Percentiles rank a stretch among this genome's conserved stretches.
phyloP scores from a whole-genome alignment of 2,888 invertebrate genomes.

The Charanyca ferruginea region DNA sequence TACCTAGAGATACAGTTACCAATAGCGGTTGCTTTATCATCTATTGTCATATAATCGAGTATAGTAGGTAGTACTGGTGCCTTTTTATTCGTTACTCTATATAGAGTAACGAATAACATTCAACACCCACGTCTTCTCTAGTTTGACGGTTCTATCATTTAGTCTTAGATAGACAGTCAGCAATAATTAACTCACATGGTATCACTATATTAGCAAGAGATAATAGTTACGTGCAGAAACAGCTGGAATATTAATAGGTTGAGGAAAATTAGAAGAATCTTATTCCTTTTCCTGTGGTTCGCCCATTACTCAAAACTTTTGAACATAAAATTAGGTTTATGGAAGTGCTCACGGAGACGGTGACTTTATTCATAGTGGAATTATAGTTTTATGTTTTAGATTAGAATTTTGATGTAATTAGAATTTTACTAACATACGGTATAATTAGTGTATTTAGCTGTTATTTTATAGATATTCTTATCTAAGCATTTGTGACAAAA shows the following conservation, averaged over 20 bases:
- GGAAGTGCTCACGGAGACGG: not conserved
- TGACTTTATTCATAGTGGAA: no score
- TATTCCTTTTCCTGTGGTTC: slow-evolving; percentile 17
- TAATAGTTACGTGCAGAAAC: slow-evolving; percentile 20
- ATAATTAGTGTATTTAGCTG: no score
- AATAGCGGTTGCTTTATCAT: slow-evolving; percentile 3
- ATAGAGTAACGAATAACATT: slow-evolving; percentile 37
- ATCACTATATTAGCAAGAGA: slow-evolving; percentile 14
- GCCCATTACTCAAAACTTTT: not conserved
- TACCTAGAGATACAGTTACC: not conserved
- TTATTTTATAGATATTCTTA: no score
- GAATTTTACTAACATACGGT: no score
- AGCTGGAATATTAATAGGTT: not conserved
- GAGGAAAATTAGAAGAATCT: slow-evolving; percentile 11
- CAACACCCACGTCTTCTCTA: slow-evolving; percentile 12
- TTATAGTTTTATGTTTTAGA: no score
- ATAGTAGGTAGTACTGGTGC: not conserved
- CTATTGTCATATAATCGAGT: not conserved
- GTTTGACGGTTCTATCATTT: slow-evolving; percentile 18
- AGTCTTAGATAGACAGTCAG: not conserved
- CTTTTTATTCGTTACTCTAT: no score
- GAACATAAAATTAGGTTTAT: not conserved
- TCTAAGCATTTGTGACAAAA: no score
- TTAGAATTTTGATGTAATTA: no score
- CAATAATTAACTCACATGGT: slow-evolving; percentile 14